phyloP scores from a whole-genome alignment of 2,113 vertebrate genomes.

The Perca fluviatilis region DNA sequence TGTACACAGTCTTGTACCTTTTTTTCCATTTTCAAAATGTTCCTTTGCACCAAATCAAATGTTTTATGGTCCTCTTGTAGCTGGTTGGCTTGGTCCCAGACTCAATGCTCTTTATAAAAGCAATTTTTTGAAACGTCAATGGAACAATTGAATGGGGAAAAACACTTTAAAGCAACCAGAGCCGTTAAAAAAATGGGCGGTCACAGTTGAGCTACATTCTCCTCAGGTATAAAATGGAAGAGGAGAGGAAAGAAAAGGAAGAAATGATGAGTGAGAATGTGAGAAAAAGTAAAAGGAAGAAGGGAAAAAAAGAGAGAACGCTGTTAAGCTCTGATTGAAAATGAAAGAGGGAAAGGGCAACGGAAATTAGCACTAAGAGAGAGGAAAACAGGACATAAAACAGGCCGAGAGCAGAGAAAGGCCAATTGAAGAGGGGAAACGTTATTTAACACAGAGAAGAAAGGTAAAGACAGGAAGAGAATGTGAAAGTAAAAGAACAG shows the following conservation, averaged over 20 bases:
- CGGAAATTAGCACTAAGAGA: neutral
- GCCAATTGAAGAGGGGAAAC: neutral
- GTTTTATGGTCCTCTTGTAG: too few species aligned
- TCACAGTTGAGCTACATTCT: too few species aligned
- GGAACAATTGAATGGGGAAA: too few species aligned
- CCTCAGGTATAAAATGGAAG: neutral
- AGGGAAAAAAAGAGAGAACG: neutral
- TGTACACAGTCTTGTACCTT: too few species aligned
- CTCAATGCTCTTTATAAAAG: too few species aligned
- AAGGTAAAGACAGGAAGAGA: neutral
- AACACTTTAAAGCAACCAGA: too few species aligned
- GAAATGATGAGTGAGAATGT: neutral
- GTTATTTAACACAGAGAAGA: neutral
- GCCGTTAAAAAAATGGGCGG: too few species aligned
- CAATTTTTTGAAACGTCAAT: too few species aligned
- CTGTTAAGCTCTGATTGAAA: neutral
- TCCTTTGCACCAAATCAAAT: too few species aligned
- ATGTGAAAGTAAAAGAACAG: neutral
- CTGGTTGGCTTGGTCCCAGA: too few species aligned
- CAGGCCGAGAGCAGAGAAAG: neutral
- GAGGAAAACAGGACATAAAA: neutral
- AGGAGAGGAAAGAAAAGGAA: neutral
- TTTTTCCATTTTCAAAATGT: too few species aligned
- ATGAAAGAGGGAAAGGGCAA: neutral
- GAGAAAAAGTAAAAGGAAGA: neutral